phyloP scores from a whole-genome alignment of 2,797 vertebrate genomes.

The Stomatorhinus walkeri region DNA sequence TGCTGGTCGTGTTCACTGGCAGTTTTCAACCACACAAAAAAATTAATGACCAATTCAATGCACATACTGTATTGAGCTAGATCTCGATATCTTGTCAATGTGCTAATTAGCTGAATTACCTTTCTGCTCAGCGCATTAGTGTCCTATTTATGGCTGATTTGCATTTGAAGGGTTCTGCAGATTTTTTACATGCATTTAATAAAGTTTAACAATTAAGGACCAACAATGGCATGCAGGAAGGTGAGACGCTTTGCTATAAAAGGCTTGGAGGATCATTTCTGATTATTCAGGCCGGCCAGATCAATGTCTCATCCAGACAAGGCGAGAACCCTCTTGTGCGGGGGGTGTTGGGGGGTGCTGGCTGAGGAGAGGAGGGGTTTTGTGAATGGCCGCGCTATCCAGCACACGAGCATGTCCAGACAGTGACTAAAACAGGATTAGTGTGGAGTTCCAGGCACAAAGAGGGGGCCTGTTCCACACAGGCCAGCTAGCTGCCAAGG shows the following conservation, averaged over 20 bases:
- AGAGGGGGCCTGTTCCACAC: slow-evolving; percentile 6
- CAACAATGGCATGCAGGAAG: neutral
- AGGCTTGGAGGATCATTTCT: neutral
- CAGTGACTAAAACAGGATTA: slow-evolving; percentile 19
- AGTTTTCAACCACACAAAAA: neutral
- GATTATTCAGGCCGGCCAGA: neutral
- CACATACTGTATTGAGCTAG: neutral
- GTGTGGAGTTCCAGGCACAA: neutral
- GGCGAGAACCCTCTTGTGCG: neutral
- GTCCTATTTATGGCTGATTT: neutral
- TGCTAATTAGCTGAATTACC: neutral
- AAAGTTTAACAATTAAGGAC: neutral
- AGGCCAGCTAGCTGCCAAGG: neutral
- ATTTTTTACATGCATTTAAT: neutral
- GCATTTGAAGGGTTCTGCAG: neutral
- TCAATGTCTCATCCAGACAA: neutral
- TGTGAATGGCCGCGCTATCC: slow-evolving; percentile 5
- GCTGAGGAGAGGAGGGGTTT: neutral
- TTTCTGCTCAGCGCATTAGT: neutral
- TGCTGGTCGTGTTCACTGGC: neutral
- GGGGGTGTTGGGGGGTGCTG: neutral
- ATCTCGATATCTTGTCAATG: neutral
- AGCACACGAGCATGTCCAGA: slow-evolving; percentile 11
- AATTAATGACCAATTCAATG: neutral
- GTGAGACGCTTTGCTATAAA: neutral